Evolutionary conservation across 2,797 vertebrate species (phyloP).

Genomic region (Clarias fuscus): DNA sequence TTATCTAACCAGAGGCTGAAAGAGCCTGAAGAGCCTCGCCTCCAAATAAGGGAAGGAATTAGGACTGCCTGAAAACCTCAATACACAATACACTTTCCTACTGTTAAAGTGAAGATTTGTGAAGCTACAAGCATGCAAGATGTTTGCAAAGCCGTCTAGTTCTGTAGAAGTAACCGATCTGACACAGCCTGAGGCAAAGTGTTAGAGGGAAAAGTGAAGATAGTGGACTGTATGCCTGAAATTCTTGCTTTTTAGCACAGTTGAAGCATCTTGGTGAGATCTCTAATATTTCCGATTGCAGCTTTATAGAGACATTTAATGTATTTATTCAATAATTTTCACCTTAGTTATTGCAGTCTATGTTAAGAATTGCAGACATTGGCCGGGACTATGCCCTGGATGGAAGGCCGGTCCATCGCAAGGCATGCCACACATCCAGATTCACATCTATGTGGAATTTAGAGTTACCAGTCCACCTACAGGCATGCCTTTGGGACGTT

Average conservation of each 20-base stretch:
- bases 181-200: not conserved
- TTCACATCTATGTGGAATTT: not conserved
- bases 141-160: not conserved
- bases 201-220: not conserved
- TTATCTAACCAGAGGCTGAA: constrained; percentile 46
- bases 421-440: not conserved
- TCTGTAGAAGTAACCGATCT: not conserved
- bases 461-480: not conserved
- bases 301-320: not conserved
- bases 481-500: not conserved
- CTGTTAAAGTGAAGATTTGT: not conserved
- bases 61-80: not conserved
- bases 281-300: not conserved
- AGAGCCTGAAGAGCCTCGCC: constrained; percentile 56
- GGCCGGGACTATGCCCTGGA: not conserved
- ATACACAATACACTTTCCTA: not conserved
- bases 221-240: not conserved
- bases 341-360: no score
- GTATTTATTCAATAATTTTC: not conserved
- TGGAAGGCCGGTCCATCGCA: not conserved
- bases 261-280: not conserved
- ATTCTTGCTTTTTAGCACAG: not conserved
- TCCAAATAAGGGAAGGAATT: constrained; percentile 57
- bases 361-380: not conserved
- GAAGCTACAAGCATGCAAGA: constrained; percentile 4